These are phyloP conservation scores for Netelia virgata DNA, from an alignment of 2,888 invertebrate genomes.

Conservation along the genomic window DNA sequence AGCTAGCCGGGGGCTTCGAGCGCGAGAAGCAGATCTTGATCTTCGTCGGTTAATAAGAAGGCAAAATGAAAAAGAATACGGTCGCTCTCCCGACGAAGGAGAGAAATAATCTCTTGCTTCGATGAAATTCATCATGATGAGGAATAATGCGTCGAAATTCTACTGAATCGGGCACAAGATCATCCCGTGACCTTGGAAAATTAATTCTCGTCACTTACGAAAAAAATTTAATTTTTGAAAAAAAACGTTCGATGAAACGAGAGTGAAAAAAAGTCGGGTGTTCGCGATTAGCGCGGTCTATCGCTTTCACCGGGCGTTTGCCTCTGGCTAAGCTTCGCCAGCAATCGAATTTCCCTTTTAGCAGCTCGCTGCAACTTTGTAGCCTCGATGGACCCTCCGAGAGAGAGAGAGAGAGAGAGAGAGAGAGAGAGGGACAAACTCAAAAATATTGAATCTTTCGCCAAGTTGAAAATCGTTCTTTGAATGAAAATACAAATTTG, in stretches of 20 bases:
- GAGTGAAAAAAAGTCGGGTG: too few species aligned
- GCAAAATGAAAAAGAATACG: conserved; percentile 12
- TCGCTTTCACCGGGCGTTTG: neutral
- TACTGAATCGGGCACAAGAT: too few species aligned
- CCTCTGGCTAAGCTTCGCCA: neutral
- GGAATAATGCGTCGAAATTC: too few species aligned
- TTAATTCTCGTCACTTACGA: too few species aligned
- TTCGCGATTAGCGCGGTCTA: too few species aligned
- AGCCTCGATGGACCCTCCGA: neutral
- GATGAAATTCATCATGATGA: neutral
- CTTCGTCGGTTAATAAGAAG: conserved; percentile 57
- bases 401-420: too few species aligned
- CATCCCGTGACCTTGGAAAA: too few species aligned
- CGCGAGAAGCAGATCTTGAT: conserved; percentile 66
- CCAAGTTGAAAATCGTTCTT: too few species aligned
- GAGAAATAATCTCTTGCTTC: neutral
- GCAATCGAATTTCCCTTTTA: conserved; percentile 19
- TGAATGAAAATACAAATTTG: neutral
- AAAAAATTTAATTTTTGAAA: too few species aligned
- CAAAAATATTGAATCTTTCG: too few species aligned
- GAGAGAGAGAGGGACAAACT: neutral
- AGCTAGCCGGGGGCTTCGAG: conserved; percentile 40
- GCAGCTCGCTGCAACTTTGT: conserved; percentile 11
- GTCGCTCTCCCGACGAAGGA: neutral
- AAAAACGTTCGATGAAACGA: too few species aligned